These are phyloP conservation scores for Oreotrochilus melanogaster DNA, from an alignment of 2,113 vertebrate species.

Conservation along the genomic window DNA sequence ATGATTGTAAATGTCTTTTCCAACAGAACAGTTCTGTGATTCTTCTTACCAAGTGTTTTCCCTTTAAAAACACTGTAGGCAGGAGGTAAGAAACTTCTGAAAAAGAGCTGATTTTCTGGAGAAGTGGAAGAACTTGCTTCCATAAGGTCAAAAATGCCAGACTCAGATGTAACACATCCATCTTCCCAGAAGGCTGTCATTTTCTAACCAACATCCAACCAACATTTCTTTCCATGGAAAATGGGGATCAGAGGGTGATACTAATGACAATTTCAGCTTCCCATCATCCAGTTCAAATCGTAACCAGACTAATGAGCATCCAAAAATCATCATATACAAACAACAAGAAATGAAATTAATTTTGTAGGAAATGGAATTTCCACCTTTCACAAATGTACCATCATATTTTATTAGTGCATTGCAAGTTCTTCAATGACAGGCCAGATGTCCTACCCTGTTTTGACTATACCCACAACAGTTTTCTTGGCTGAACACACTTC, in stretches of 20 bases:
- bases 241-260: not conserved
- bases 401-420: not conserved
- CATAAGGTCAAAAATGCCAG: not conserved
- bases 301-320: not conserved
- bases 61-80: not conserved
- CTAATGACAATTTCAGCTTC: not conserved
- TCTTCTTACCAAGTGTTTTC: not conserved
- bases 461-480: not conserved
- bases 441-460: not conserved
- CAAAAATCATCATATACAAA: not conserved
- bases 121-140: not conserved
- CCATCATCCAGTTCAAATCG: rapidly evolving
- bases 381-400: not conserved
- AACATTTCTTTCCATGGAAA: not conserved
- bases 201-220: not conserved
- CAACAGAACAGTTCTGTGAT: no score
- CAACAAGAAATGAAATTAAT: not conserved
- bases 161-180: not conserved
- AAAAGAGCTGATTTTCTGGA: not conserved
- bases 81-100: not conserved
- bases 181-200: not conserved
- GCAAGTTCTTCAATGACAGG: not conserved
- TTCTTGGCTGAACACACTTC: rapidly evolving
- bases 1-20: no score
- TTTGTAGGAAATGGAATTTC: not conserved